Evolutionary conservation across 2,888 invertebrate species (phyloP).

Genomic region (Conomelus anceps): DNA sequence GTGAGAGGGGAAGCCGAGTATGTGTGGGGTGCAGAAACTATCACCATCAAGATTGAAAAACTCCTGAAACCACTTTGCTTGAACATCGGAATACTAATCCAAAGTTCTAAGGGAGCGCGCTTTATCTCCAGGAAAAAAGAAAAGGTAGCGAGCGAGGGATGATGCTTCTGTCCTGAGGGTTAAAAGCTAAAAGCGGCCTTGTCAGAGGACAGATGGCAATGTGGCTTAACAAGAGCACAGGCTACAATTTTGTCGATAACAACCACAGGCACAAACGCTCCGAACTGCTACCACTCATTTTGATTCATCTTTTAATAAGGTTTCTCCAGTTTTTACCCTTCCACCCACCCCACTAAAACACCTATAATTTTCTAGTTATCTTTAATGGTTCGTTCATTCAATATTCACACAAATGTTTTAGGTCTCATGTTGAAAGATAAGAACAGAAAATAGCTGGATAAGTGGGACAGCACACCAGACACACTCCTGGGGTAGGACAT

Average conservation of each 20-base stretch:
- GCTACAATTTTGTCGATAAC: not conserved
- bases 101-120: not conserved
- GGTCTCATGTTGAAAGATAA: not conserved
- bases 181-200: slow-evolving; percentile 20
- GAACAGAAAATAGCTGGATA: not conserved
- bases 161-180: not conserved
- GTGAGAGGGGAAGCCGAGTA: not conserved
- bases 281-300: not conserved
- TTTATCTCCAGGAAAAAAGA: slow-evolving; percentile 3
- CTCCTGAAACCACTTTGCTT: slow-evolving; percentile 21
- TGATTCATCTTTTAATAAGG: not conserved
- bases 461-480: not conserved
- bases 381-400: not conserved
- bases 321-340: not conserved
- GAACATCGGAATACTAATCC: slow-evolving; percentile 20
- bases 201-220: slow-evolving; percentile 15
- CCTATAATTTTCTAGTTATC: not conserved
- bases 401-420: not conserved
- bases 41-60: slow-evolving; percentile 22
- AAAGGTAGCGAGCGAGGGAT: not conserved
- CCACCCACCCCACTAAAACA: not conserved
- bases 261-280: not conserved
- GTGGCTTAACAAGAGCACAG: not conserved
- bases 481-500: not conserved
- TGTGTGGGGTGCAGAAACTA: slow-evolving; percentile 10